Percentiles rank a stretch among this genome's conserved stretches.
phyloP scores from a whole-genome alignment of 2,888 invertebrate species.

The Blastobasis adustella region DNA sequence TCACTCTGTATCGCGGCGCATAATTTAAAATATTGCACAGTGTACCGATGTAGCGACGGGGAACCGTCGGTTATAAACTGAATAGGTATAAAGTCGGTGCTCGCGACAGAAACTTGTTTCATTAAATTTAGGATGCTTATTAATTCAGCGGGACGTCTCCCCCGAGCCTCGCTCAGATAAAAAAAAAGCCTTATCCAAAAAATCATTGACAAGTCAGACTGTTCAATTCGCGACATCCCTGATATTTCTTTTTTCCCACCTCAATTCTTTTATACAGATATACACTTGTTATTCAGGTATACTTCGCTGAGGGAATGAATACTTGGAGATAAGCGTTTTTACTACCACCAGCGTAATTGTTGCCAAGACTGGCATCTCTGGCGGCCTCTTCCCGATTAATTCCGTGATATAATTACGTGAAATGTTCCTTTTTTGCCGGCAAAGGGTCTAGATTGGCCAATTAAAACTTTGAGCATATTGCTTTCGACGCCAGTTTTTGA shows the following conservation, averaged over 20 bases:
- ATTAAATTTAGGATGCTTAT: conserved; percentile 64
- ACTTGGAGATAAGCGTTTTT: conserved; percentile 5
- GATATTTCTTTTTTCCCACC: conserved; percentile 15
- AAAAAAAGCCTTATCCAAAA: conserved; percentile 30
- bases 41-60: conserved; percentile 31
- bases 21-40: conserved; percentile 34
- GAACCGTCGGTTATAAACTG: conserved; percentile 33
- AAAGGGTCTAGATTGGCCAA: conserved; percentile 30
- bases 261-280: neutral
- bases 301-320: conserved; percentile 4
- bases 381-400: conserved; percentile 10
- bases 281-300: conserved; percentile 10
- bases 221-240: conserved; percentile 27
- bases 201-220: conserved; percentile 34
- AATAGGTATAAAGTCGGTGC: conserved; percentile 39
- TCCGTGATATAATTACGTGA: conserved; percentile 12
- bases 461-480: conserved; percentile 43
- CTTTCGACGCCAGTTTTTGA: conserved; percentile 30
- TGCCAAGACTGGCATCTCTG: conserved; percentile 6
- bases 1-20: neutral
- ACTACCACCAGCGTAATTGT: conserved; percentile 4
- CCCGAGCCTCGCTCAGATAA: conserved; percentile 26
- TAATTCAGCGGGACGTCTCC: conserved; percentile 56
- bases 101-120: conserved; percentile 53
- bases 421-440: conserved; percentile 13